A percentile compares a stretch with the other conserved stretches of the same genome.
Conservation (phyloP, 2,888 invertebrate genomes). For the Apoda limacodes region DNA sequence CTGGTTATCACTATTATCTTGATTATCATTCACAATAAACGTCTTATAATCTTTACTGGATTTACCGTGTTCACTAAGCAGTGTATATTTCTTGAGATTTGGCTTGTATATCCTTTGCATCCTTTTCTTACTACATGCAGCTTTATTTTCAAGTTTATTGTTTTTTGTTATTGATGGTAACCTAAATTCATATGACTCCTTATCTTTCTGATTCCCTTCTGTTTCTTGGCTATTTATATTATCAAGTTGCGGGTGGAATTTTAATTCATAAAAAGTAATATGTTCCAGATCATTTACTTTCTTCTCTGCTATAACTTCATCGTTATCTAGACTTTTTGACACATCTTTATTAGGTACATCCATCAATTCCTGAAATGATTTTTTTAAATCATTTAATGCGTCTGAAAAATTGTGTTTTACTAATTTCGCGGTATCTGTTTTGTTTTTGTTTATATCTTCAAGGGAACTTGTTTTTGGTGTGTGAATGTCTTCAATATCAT, state of each 20-base stretch:
- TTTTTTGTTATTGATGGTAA: conserved; percentile 46
- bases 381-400: conserved; percentile 45
- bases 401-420: conserved; percentile 38
- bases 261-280: conserved; percentile 48
- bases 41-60: conserved; percentile 39
- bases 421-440: conserved; percentile 10
- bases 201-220: conserved; percentile 9
- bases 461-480: conserved; percentile 54
- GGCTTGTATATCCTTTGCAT: conserved; percentile 37
- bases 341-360: conserved; percentile 28
- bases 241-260: too few relatives aligned
- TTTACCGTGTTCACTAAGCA: conserved; percentile 40
- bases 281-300: conserved; percentile 51
- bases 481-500: conserved; percentile 34
- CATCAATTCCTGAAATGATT: conserved; percentile 42
- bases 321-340: conserved; percentile 20
- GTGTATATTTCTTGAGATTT: conserved; percentile 33
- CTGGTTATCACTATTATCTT: conserved; percentile 38
- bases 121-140: conserved; percentile 32
- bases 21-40: conserved; percentile 39
- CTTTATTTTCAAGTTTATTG: conserved; percentile 35
- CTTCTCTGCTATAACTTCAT: conserved; percentile 22
- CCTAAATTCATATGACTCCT: conserved; percentile 27
- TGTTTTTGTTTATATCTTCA: conserved; percentile 35
- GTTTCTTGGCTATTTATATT: conserved; percentile 24